phyloP scores from a whole-genome alignment of 2,888 invertebrate genomes.

The Argyra leucocephala region DNA sequence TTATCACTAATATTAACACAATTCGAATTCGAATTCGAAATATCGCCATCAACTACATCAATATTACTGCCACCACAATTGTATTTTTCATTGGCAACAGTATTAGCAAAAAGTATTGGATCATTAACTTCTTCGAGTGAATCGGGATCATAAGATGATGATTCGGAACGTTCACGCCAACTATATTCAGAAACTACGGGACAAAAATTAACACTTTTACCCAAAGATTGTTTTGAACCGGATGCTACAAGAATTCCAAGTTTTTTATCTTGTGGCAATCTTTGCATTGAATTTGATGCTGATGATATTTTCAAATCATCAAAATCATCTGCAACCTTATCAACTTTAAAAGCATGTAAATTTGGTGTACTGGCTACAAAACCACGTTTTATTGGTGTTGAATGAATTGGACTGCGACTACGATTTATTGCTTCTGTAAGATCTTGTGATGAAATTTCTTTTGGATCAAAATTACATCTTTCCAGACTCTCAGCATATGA shows the following conservation, averaged over 20 bases:
- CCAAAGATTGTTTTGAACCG: constrained; percentile 38
- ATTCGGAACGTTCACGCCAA: constrained; percentile 57
- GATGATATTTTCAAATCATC: constrained; percentile 51
- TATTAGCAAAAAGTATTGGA: constrained; percentile 23
- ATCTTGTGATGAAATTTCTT: constrained; percentile 25
- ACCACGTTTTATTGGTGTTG: constrained; percentile 29
- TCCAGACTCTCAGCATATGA: constrained; percentile 41
- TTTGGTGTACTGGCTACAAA: constrained; percentile 54
- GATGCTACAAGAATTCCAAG: constrained; percentile 38
- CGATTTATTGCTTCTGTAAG: constrained; percentile 11
- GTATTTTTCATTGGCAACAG: constrained; percentile 21
- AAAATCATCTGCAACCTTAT: constrained; percentile 33
- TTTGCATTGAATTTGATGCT: constrained; percentile 52
- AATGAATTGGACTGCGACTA: neutral
- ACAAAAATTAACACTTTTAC: constrained; percentile 65
- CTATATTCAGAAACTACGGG: constrained; percentile 71
- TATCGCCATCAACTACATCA: constrained; percentile 33
- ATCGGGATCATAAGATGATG: constrained; percentile 22
- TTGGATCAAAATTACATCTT: constrained; percentile 38
- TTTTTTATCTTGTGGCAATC: constrained; percentile 45
- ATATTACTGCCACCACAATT: constrained; percentile 24
- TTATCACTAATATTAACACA: constrained; percentile 13
- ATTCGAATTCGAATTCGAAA: constrained; percentile 37
- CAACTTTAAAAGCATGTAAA: constrained; percentile 42
- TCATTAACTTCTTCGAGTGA: constrained; percentile 13